A percentile compares a stretch with the other conserved stretches of the same genome.
Conservation (phyloP, 2,888 invertebrate species). For the Dicyrtoma fusca region DNA sequence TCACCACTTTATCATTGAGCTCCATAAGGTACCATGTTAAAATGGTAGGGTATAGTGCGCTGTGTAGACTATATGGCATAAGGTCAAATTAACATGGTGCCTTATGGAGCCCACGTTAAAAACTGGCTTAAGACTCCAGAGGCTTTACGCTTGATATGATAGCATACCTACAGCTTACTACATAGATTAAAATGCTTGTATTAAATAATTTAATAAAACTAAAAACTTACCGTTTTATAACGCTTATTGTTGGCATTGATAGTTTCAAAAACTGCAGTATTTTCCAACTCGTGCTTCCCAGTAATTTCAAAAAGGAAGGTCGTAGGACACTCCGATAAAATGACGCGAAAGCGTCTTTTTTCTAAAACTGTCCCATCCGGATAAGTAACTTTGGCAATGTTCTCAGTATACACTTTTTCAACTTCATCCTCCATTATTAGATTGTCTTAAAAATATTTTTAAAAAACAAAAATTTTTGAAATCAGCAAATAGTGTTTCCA, state of each 20-base stretch:
- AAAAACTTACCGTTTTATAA: constrained; percentile 43
- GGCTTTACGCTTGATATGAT: no score
- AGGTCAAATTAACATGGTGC: no score
- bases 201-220: no score
- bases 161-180: no score
- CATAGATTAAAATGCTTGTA: no score
- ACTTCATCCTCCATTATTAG: constrained; percentile 44
- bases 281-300: constrained; percentile 47
- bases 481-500: constrained; percentile 1
- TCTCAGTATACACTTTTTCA: constrained; percentile 40
- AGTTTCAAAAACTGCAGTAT: constrained; percentile 29
- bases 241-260: constrained; percentile 43
- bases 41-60: no score
- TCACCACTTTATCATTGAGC: no score
- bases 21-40: no score
- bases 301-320: constrained; percentile 44
- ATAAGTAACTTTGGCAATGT: constrained; percentile 46
- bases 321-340: constrained; percentile 46
- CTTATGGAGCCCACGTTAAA: no score
- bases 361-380: constrained; percentile 44
- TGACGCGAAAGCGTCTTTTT: constrained; percentile 46
- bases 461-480: not conserved
- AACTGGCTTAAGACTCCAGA: no score
- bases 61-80: no score
- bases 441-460: constrained; percentile 39